phyloP scores from a whole-genome alignment of 2,888 invertebrate species.

The Pammene aurita region DNA sequence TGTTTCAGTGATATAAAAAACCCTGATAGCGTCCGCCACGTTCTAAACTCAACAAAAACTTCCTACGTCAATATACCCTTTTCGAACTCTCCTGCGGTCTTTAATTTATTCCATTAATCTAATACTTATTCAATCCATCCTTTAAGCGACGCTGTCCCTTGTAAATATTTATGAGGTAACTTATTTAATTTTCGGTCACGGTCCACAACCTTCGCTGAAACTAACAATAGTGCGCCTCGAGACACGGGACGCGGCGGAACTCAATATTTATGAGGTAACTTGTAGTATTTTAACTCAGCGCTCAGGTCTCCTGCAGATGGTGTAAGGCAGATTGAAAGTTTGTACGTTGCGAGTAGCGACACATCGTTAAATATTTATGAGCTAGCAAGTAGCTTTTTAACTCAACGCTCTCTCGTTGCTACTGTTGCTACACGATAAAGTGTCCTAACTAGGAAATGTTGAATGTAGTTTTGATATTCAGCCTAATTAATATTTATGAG shows the following conservation, averaged over 20 bases:
- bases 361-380: slow-evolving; percentile 1
- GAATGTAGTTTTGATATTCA: no score
- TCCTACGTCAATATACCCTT: not conserved
- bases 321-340: not conserved
- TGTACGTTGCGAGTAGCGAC: not conserved
- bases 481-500: no score
- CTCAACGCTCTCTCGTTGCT: not conserved
- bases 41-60: not conserved
- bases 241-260: slow-evolving; percentile 4
- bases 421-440: not conserved
- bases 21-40: no score
- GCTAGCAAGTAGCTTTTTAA: not conserved
- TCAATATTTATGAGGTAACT: slow-evolving; percentile 5
- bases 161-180: slow-evolving; percentile 39
- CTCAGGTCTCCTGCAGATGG: not conserved
- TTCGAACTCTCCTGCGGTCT: not conserved
- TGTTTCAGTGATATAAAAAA: no score
- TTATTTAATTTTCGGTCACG: slow-evolving; percentile 36
- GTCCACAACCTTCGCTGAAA: slow-evolving; percentile 2
- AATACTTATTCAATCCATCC: slow-evolving; percentile 13
- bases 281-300: slow-evolving; percentile 5
- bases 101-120: slow-evolving; percentile 24
- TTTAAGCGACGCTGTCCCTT: slow-evolving; percentile 29
- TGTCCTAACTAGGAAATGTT: no score
- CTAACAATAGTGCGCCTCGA: slow-evolving; percentile 23